Conservation (phyloP, 1,140 invertebrate genomes). For the Leguminivora glycinivorella region DNA sequence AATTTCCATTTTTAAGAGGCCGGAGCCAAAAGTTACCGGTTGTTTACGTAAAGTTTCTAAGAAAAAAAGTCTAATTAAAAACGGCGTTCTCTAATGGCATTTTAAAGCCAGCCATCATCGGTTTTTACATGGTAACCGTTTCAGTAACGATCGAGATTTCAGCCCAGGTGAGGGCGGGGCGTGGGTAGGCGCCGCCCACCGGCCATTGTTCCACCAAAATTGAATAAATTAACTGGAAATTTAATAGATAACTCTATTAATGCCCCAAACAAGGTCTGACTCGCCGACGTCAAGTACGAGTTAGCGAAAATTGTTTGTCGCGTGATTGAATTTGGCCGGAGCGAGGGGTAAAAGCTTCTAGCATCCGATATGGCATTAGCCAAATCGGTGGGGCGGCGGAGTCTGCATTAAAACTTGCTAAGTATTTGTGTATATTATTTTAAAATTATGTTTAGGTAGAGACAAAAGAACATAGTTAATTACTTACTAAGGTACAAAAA, state of each 20-base stretch:
- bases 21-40: no score
- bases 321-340: slow-evolving; percentile 54
- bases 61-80: not conserved
- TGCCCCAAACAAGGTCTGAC: slow-evolving; percentile 68
- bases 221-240: slow-evolving; percentile 76
- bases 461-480: no score
- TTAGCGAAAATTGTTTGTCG: slow-evolving; percentile 33
- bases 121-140: slow-evolving; percentile 14
- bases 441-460: no score
- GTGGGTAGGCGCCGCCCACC: slow-evolving; percentile 51
- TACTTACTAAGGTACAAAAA: no score
- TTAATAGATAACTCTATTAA: slow-evolving; percentile 71
- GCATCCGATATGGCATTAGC: slow-evolving; percentile 1
- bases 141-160: slow-evolving; percentile 38
- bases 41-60: not conserved
- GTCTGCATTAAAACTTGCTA: not conserved
- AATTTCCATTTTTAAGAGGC: not conserved
- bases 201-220: slow-evolving; percentile 69
- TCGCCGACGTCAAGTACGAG: slow-evolving; percentile 13
- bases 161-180: slow-evolving; percentile 54
- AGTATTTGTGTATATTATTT: not conserved
- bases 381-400: not conserved
- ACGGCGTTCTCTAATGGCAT: slow-evolving; percentile 8
- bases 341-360: slow-evolving; percentile 15
- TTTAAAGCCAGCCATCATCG: slow-evolving; percentile 8